Evolutionary conservation across 64 coral and sea anemone species (phyloP), one percentile per base, ranked within the genome.

Genomic region (Porites australiensis): DNA sequence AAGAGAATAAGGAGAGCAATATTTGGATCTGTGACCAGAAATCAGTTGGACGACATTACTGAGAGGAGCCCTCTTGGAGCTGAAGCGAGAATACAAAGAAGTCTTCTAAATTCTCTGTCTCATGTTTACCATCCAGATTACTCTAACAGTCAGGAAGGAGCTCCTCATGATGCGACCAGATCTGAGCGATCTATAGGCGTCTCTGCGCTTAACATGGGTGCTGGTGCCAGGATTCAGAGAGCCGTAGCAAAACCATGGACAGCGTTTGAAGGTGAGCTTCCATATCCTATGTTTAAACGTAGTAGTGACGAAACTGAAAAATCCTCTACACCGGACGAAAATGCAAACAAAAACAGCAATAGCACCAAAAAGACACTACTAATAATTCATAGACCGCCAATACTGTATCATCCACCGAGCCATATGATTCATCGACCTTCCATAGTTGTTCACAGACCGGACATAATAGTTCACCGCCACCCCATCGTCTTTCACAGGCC

Each of bases 401-500:
- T 97, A 48, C 70, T 97, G 57, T 97, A 72, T 79, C 95, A 97
- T 90, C 95, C 95, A 75, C 95, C 95, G 74, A 91, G 95, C 87
- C 95, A 97, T 50, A 79, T 97, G 50, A 97, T 97, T 70, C 95
- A 97, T 58, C 92, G 92, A 55, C 87, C 95, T 21, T 87, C 92
- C 2, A 94, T 97, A 50, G 94, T 97, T 83, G 88, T 97, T 82
- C 95, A 97, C 83, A 91, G 95, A 71, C 91, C 98, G 87, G 94
- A 95, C 23, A 78, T 99, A 74, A 92, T 99, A 78, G 92, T 96
- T 76, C 98, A 99, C 52, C 92, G 94, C 47, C 98, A 96, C 55
- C 98, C 98, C 44, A 81, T 96, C 63, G 58, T 99, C 19, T 96
- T 96, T 74, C 94, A 96, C 89, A 91, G 98, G 44, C 98, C 98